Conservation (phyloP, 2,888 invertebrate species). For the Andrena haemorrhoa region DNA sequence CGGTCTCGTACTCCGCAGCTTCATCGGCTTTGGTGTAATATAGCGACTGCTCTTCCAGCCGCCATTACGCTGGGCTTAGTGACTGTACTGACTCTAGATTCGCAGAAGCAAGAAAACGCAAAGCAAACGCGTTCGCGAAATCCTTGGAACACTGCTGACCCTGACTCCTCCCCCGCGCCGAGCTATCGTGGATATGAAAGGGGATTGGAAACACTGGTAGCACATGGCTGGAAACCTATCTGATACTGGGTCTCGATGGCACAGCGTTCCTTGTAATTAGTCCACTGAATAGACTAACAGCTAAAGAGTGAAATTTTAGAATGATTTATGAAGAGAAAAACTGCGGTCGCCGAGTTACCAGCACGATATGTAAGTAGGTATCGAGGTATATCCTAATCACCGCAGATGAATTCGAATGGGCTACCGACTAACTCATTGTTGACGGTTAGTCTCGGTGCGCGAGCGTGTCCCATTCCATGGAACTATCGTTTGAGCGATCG, state of each 20-base stretch:
- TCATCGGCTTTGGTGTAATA: conserved; percentile 74
- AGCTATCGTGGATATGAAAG: conserved; percentile 24
- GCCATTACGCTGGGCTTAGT: conserved; percentile 72
- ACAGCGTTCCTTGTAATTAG: conserved; percentile 79
- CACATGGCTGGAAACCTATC: conserved; percentile 56
- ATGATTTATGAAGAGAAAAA: no score
- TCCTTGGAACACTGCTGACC: not conserved
- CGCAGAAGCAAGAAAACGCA: conserved; percentile 14
- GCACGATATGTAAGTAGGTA: no score
- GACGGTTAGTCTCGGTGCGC: not conserved
- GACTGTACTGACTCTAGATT: conserved; percentile 49
- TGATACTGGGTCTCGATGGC: conserved; percentile 74
- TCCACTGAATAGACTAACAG: no score
- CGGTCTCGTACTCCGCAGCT: conserved; percentile 66
- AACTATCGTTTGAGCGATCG: conserved; percentile 5
- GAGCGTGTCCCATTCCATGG: not conserved
- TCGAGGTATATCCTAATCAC: no score
- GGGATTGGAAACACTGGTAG: conserved; percentile 33
- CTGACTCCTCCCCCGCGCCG: not conserved
- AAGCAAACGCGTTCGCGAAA: conserved; percentile 26
- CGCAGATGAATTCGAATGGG: no score
- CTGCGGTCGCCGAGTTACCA: no score
- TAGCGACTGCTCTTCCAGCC: conserved; percentile 68
- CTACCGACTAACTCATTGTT: no score
- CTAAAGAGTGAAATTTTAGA: not conserved